Evolutionary conservation across 2,113 vertebrate genomes (phyloP).

Genomic region (Trachemys scripta): DNA sequence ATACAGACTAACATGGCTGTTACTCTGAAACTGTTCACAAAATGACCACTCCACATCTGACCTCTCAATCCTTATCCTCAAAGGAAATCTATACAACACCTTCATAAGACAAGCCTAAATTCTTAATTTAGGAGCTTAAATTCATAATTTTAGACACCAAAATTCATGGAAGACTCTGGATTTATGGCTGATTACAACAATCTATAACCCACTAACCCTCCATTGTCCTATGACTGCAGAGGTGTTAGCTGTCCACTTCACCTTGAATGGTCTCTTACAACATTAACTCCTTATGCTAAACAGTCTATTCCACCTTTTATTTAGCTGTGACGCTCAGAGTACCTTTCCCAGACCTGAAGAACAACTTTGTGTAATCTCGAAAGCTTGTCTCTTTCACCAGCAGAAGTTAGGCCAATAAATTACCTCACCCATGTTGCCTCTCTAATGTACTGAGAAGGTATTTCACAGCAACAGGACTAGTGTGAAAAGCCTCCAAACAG

Average conservation of each 20-base stretch:
- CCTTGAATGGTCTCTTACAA: not conserved
- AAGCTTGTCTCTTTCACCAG: not conserved
- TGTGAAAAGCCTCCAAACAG: conserved; percentile 3
- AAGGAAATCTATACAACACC: not conserved
- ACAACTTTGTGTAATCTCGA: not conserved
- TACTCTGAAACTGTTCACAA: not conserved
- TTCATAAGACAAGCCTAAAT: not conserved
- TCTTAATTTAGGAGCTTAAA: not conserved
- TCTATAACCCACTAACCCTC: not conserved
- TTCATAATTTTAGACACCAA: not conserved
- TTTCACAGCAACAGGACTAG: not conserved
- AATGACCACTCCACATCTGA: not conserved
- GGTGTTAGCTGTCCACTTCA: not conserved
- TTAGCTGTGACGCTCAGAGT: not conserved
- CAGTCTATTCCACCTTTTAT: not conserved
- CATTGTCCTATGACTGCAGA: not conserved
- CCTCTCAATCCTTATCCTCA: not conserved
- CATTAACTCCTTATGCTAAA: not conserved
- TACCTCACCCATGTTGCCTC: not conserved
- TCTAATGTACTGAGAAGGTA: not conserved
- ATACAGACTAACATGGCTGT: too few species aligned
- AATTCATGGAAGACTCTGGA: not conserved
- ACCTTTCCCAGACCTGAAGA: not conserved
- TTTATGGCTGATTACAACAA: not conserved
- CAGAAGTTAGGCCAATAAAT: not conserved